These are phyloP conservation scores for Cardiocondyla obscurior DNA, from an alignment of 1,140 invertebrate species.

Conservation along the genomic window DNA sequence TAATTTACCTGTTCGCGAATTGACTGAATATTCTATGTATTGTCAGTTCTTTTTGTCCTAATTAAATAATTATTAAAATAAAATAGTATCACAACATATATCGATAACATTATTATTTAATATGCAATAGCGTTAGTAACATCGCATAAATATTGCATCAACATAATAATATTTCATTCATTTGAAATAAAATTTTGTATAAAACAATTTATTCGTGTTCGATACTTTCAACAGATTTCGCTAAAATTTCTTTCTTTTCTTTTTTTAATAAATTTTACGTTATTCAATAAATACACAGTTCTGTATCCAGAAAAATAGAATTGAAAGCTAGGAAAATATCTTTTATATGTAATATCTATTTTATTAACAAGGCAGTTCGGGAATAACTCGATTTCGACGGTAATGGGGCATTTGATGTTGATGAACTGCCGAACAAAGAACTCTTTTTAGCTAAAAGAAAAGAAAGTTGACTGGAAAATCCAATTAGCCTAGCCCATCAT, in stretches of 20 bases:
- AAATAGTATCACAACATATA: neutral
- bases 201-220: neutral
- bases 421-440: slow-evolving; percentile 49
- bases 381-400: slow-evolving; percentile 36
- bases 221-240: neutral
- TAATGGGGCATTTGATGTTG: slow-evolving; percentile 39
- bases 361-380: neutral
- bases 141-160: slow-evolving; percentile 19
- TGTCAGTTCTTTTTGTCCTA: neutral
- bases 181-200: slow-evolving; percentile 16
- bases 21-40: neutral
- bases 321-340: neutral
- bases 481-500: slow-evolving; percentile 28
- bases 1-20: neutral
- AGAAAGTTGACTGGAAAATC: slow-evolving; percentile 51
- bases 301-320: neutral
- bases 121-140: slow-evolving; percentile 3
- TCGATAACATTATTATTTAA: neutral
- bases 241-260: too few species aligned
- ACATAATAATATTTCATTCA: slow-evolving; percentile 3
- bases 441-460: slow-evolving; percentile 30
- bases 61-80: slow-evolving; percentile 4
- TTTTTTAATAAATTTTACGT: neutral
- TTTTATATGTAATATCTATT: neutral
- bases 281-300: neutral